Evolutionary conservation across 2,113 vertebrate species (phyloP).

Genomic region (Leptocoma aspasia): DNA sequence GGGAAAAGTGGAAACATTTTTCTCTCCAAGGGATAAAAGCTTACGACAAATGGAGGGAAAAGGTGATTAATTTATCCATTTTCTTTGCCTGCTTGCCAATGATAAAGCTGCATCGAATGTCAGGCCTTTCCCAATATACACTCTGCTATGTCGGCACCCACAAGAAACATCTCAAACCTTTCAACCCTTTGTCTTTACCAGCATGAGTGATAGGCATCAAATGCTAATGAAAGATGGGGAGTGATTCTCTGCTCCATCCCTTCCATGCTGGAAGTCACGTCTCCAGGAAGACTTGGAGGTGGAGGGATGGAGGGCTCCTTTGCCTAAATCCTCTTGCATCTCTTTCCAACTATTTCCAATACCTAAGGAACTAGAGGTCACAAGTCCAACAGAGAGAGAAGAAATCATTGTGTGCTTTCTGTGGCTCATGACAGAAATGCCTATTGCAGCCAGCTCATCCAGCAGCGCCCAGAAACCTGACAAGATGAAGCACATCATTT

Average conservation of each 20-base stretch:
- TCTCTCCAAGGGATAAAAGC: not conserved
- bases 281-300: not conserved
- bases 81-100: not conserved
- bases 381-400: not conserved
- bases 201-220: not conserved
- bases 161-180: not conserved
- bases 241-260: not conserved
- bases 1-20: conserved; percentile 24
- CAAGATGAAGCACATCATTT: not conserved
- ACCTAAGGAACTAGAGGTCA: not conserved
- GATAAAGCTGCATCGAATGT: conserved; percentile 30
- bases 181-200: not conserved
- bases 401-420: not conserved
- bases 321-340: not conserved
- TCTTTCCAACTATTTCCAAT: not conserved
- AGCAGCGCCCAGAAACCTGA: not conserved
- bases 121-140: not conserved
- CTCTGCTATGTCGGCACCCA: not conserved
- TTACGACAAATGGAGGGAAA: conserved; percentile 17
- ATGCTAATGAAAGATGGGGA: not conserved
- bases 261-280: not conserved
- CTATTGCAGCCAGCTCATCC: not conserved
- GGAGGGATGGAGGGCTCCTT: not conserved
- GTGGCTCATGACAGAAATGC: not conserved
- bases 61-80: conserved; percentile 28